Evolutionary conservation across 2,113 vertebrate genomes (phyloP), one percentile per base, ranked within the genome.

Genomic region (Archocentrus centrarchus): DNA sequence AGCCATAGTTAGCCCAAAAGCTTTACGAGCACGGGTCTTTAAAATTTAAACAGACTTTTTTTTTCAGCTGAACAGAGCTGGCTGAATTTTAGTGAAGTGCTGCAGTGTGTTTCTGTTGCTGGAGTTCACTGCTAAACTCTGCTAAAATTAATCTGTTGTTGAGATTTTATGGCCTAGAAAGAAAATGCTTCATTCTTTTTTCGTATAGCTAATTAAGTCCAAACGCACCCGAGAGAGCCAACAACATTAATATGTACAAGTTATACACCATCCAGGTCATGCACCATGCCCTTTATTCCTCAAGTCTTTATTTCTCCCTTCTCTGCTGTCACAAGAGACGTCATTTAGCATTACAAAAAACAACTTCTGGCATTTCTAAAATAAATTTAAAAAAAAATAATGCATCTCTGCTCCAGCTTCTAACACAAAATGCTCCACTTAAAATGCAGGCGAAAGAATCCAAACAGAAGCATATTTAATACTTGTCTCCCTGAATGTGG

Each of bases 181-280:
- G 27, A 73, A 55, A 73, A 73, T 35, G 32, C 27, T 55, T 73
- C 0, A 50, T 73, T 73, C 47, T 73, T 55, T 55, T 18, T 47
- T 53, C 7, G 50, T 15, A 53, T 53, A 53, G 17, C 50, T 73
- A 73, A 73, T 53, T 73, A 55, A 55, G 68, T n/a, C 47, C 68
- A 73, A 73, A 73, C 32, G 47, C 3, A 73, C 68, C 68, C 27
- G 55, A 53, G 68, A 73, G 66, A 55, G 10, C 68, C 1, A 7
- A 55, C 27, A 73, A n/a, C 68, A 3, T 73, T 73, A 73, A 53
- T 32, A 32, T 20, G 68, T 73, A 55, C 68, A 73, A 73, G 50
- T 27, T 73, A 47, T 35, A 9, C 68, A 35, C 27, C 47, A 73
- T 55, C 68, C 47, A 55, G 47, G 2, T 2, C 27, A 73, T 3